Evolutionary conservation across 1,140 invertebrate genomes (phyloP).

Genomic region (Chlorops oryzae): DNA sequence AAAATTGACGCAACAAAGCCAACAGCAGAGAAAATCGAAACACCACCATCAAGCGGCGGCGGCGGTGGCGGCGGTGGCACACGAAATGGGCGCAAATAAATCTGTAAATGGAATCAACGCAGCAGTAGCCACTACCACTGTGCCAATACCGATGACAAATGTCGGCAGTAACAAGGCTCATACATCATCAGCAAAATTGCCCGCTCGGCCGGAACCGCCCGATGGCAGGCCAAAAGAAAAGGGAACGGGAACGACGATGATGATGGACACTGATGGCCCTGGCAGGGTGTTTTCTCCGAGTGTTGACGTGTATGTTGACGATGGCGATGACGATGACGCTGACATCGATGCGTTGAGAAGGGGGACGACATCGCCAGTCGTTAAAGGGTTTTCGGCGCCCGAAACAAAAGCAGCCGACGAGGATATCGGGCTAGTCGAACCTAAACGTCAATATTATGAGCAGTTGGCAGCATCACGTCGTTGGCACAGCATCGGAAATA

Average conservation of each 20-base stretch:
- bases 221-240: not conserved
- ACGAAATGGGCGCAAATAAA: conserved; percentile 4
- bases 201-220: not conserved
- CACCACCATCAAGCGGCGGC: not conserved
- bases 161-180: conserved; percentile 8
- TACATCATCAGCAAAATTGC: conserved; percentile 9
- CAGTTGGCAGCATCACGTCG: conserved; percentile 25
- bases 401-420: conserved; percentile 40
- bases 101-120: conserved; percentile 1
- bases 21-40: conserved; percentile 5
- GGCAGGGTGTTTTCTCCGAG: no score
- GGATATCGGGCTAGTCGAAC: conserved; percentile 37
- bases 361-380: conserved; percentile 17
- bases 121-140: no score
- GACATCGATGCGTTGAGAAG: no score
- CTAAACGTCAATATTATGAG: conserved; percentile 36
- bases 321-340: not conserved
- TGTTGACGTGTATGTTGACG: not conserved
- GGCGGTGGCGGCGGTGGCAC: not conserved
- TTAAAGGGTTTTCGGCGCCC: conserved; percentile 37
- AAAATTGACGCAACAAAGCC: conserved; percentile 5
- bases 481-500: conserved; percentile 15
- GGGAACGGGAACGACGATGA: not conserved
- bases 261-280: not conserved
- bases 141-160: conserved; percentile 9